These are phyloP conservation scores for Sphaerodactylus townsendi DNA, from an alignment of 2,113 vertebrate species.

Conservation along the genomic window DNA sequence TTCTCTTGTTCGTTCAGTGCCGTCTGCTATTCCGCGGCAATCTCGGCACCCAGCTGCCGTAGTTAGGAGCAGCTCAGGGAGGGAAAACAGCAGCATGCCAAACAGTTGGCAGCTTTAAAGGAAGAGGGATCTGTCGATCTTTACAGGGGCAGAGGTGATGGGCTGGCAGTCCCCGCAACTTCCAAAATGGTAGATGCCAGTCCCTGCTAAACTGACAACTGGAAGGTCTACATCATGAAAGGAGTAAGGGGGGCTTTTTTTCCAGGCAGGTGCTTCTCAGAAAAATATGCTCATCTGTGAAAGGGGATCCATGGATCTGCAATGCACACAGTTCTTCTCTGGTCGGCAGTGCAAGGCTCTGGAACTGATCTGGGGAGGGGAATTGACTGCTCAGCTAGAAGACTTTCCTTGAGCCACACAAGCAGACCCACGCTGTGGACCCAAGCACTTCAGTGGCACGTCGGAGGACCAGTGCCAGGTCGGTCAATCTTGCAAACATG, in stretches of 20 bases:
- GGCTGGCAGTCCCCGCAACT: background rate
- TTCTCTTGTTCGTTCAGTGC: background rate
- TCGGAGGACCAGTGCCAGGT: background rate
- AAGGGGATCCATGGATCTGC: background rate
- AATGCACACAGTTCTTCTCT: background rate
- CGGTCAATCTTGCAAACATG: too few relatives aligned
- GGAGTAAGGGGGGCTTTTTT: too few relatives aligned
- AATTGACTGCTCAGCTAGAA: background rate
- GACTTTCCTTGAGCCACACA: background rate
- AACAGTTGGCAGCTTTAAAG: background rate
- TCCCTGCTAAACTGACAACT: background rate
- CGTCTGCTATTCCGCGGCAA: background rate
- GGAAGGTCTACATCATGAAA: background rate
- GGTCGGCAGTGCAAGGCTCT: background rate
- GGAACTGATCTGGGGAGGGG: background rate
- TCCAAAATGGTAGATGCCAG: background rate
- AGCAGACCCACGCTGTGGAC: background rate
- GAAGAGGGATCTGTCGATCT: background rate
- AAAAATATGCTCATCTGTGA: background rate
- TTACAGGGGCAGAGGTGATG: background rate
- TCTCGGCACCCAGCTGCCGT: too few relatives aligned
- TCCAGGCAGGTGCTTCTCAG: background rate
- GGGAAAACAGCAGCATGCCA: background rate
- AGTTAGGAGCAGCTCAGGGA: too few relatives aligned
- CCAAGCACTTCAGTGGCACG: background rate